Evolutionary conservation across 2,888 invertebrate genomes (phyloP).

Genomic region (Micoletzkya japonica): DNA sequence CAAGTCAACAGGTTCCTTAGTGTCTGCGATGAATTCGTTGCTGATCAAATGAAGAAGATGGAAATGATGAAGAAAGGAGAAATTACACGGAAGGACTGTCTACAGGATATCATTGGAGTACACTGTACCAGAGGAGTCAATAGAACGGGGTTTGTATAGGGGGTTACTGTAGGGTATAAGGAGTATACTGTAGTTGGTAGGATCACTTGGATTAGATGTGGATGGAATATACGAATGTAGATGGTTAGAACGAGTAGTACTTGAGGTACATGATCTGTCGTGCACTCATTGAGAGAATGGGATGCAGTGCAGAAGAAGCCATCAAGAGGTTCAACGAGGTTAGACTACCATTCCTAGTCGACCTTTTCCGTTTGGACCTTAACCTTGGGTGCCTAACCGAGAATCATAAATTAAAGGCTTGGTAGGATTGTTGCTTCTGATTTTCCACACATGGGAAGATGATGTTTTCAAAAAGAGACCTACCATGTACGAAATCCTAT

Average conservation of each 20-base stretch:
- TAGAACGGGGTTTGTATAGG: slow-evolving; percentile 14
- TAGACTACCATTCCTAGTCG: background rate
- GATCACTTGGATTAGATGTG: background rate
- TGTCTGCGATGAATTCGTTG: slow-evolving; percentile 21
- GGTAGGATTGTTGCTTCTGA: no score
- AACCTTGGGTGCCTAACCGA: background rate
- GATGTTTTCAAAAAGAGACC: no score
- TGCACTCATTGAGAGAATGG: slow-evolving; percentile 21
- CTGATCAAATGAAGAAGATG: slow-evolving; percentile 6
- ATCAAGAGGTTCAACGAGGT: slow-evolving; percentile 17
- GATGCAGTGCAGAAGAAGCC: slow-evolving; percentile 9
- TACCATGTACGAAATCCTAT: no score
- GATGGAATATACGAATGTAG: background rate
- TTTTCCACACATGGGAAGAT: no score
- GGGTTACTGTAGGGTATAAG: background rate
- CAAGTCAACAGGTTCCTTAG: slow-evolving; percentile 22
- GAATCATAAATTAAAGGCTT: background rate
- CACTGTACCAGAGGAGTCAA: slow-evolving; percentile 29
- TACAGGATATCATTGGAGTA: slow-evolving; percentile 25
- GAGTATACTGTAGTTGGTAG: background rate
- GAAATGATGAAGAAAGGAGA: slow-evolving; percentile 8
- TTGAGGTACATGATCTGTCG: slow-evolving; percentile 25
- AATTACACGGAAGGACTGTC: background rate
- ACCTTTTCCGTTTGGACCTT: background rate
- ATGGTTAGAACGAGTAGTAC: background rate